Conservation (phyloP, 1,140 invertebrate genomes). For the Cotesia glomerata region DNA sequence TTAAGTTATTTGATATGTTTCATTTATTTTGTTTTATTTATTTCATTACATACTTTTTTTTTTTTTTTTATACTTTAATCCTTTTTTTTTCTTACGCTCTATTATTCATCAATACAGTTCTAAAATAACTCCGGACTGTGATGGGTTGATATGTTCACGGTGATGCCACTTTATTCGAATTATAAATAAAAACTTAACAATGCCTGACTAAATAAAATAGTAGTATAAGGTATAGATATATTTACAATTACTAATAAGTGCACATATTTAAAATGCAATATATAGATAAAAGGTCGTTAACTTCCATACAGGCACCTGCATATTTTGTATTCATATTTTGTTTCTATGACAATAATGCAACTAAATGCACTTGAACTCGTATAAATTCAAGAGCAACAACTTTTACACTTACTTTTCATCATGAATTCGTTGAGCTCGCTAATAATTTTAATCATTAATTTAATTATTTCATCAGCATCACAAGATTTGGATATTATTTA, state of each 20-base stretch:
- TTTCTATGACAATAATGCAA: constrained; percentile 31
- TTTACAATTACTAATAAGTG: constrained; percentile 1
- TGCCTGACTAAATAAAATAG: neutral
- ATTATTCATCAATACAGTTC: constrained; percentile 3
- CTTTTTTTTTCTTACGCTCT: neutral
- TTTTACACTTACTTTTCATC: neutral
- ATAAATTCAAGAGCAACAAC: constrained; percentile 26
- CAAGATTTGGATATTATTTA: constrained; percentile 29
- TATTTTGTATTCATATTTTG: constrained; percentile 33
- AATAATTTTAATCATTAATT: neutral
- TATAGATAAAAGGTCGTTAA: constrained; percentile 35
- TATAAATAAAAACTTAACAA: neutral
- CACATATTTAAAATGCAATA: neutral
- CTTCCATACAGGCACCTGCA: constrained; percentile 48
- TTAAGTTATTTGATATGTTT: constrained; percentile 25
- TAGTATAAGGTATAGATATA: neutral
- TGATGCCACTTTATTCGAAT: neutral
- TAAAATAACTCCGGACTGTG: constrained; percentile 20
- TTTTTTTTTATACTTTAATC: neutral
- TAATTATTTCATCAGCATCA: neutral
- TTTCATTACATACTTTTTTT: neutral
- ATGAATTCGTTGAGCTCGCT: neutral
- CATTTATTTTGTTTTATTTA: constrained; percentile 9
- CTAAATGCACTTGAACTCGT: constrained; percentile 40
- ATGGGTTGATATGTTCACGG: neutral